Base-by-base conservation (phyloP, 2,797 vertebrate genomes). In the Heteromormyrus szaboi region DNA sequence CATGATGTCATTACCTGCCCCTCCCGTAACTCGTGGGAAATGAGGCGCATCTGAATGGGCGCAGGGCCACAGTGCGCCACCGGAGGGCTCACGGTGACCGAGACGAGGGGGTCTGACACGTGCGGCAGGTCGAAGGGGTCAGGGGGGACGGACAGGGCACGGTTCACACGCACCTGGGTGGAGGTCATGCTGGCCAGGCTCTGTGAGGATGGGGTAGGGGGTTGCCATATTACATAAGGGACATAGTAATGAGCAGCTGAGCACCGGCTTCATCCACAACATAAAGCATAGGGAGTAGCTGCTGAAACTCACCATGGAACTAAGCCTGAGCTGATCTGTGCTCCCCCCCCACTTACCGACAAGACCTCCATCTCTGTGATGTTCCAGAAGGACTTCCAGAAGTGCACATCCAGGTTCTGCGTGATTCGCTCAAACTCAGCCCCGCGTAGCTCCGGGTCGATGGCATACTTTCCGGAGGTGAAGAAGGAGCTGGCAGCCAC, bases 381-480 rank as follows among this genome's bases (percentile, higher is more conserved):
- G 90, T 98, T 98, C 97, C 98, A 99, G 94, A 98, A 99, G 1
- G 93, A 91, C 91, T 98, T 99, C 98, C 98, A 99, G 93, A 99
- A 99, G 90, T 97, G 96, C 25, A 98, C 96, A 0, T 99, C 97
- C 90, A 99, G 93, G 93, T 98, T 98, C 92, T 98, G 98, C 22
- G 95, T 98, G 92, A 98, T 97, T 37, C 97, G 96, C 88, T 98
- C 97, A 91, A 96, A 99, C 92, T 98, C 97, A 0, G 93, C 91
- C 79, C 98, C 98, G n/a, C 98, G 96, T 37, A 98, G 94, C 92
- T 99, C 97, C 0, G 98, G 98, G 93, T 99, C 97, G 0, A 99
- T 97, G 65, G 96, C 97, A 1, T 97, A 98, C 89, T 97, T 97
- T 53, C 98, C 97, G 0, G 97, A 97, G 54, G 96, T 98, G 90